Evolutionary conservation across 2,113 vertebrate species (phyloP).

Genomic region (Epinephelus moara): DNA sequence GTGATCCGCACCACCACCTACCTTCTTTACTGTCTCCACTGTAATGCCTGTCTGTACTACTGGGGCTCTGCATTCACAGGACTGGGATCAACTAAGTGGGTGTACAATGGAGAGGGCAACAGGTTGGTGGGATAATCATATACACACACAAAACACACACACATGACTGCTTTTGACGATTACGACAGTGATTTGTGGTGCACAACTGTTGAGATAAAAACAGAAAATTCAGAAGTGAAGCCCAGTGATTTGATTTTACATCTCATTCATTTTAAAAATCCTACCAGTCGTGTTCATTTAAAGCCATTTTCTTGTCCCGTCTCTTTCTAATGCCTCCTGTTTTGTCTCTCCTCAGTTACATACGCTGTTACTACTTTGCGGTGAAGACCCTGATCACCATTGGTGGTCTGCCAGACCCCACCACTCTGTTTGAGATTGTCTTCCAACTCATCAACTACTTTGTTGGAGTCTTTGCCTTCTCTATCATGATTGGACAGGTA

Average conservation of each 20-base stretch:
- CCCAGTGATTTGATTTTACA: background rate
- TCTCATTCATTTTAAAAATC: background rate
- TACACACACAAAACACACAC: background rate
- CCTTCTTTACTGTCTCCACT: conserved; percentile 93
- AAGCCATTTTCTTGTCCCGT: background rate
- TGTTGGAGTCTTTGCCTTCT: conserved; percentile 96
- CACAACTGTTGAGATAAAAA: background rate
- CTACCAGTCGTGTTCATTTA: background rate
- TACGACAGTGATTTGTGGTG: background rate
- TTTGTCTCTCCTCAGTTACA: conserved; percentile 85
- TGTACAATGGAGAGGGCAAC: conserved; percentile 93
- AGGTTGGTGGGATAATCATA: conserved; percentile 82
- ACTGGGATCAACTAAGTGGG: conserved; percentile 92
- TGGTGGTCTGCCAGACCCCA: conserved; percentile 92
- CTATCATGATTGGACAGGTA: conserved; percentile 99
- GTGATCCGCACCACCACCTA: conserved; percentile 96
- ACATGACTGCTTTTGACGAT: background rate
- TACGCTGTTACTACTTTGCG: conserved; percentile 98
- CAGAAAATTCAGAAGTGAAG: background rate
- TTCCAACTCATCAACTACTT: conserved; percentile 99
- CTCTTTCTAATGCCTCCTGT: background rate
- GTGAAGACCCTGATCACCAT: conserved; percentile 99
- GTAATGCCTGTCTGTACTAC: conserved; percentile 96
- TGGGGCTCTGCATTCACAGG: conserved; percentile 92
- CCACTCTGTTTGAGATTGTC: conserved; percentile 91